Base-by-base conservation (phyloP, 1,140 invertebrate species). In the Palaemon carinicauda region DNA sequence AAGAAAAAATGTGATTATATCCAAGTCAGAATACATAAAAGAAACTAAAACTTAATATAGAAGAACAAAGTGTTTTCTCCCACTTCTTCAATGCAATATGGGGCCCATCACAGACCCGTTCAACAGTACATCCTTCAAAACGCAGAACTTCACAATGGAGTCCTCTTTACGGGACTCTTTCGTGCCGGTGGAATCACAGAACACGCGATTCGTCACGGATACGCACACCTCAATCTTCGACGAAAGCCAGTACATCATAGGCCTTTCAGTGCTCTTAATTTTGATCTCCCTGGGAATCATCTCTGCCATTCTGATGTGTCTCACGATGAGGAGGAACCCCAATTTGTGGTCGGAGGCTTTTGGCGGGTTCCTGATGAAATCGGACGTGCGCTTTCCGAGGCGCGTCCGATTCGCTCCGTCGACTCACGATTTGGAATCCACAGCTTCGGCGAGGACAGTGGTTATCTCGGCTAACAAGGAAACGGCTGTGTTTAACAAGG, bases 271-370 rank as follows among this genome's bases (percentile, higher is more conserved):
- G 21, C 65, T 82, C 33, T 50, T 82, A 0, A 24, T 52, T 4
- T 19, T 82, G 41, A 73, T 82, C 50, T 50, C 73, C 14, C 50
- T 82, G 15, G 80, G 80, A 7, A 24, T 82, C 31, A 17, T 27
- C n/a, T 60, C 27, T 1, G 60, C 80, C 19, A 60, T 82, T 2
- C 69, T 82, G 60, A 71, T 82, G 80, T 82, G 80, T 24, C 33
- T 82, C 60, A 71, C 80, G 60, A 51, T 52, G 21, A 60, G 41
- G 41, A 60, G 50, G 21, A 51, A 81, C 29, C 80, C 80, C 19
- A 69, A 41, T 3, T 29, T 81, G 27, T 81, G 79, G 79, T 65
- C 60, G 24, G 21, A 21, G 24, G 24, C 65, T 12, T 82, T 73
- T 65, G 80, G 54, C 12, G 80, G 80, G 24, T 41, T 82, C 65